Evolutionary conservation across 1,140 invertebrate genomes (phyloP), one percentile per base, ranked within the genome.

Genomic region (Drosophila hydei): DNA sequence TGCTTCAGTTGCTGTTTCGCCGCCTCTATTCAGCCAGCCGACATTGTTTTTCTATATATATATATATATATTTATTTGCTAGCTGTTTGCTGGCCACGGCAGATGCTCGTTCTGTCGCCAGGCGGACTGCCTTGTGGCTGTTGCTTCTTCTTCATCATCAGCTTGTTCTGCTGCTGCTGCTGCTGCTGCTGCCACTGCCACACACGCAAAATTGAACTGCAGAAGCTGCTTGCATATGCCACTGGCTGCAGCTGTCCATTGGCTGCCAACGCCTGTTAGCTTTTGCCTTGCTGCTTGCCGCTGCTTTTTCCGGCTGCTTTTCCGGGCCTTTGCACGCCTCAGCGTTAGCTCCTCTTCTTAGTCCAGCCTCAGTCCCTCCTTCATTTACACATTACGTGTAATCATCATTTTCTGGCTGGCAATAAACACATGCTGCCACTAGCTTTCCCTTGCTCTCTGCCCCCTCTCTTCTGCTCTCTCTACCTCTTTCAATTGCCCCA

Each of bases 341-440:
- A 9, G 14, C 38, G n/a, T 6, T 6, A n/a, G 25, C 48, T 1
- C 1, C n/a, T 4, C 11, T 16, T 18, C 5, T 18, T 8, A 21
- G 18, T 4, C 9, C 16, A 40, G 9, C 30, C 55, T n/a, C 60
- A 48, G 43, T 51, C 70, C 70, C 54, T 50, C 33, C 14, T 21
- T 27, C 58, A 43, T 73, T 81, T 81, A 50, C 78, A 87, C 81
- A 87, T 87, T 88, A 87, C 78, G 83, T 88, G 72, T 87, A 87
- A 87, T 87, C 81, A 87, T 87, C 81, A 87, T 88, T 87, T 88
- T 87, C 78, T 81, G 83, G 77, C 83, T 88, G 83, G 81, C 81
- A 87, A 88, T 87, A 87, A 87, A 87, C 81, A 85, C 81, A 85
- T 85, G 81, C 81, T 87, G 81, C 68, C 74, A 67, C 62, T 75